Evolutionary conservation across 2,888 invertebrate species (phyloP).

Genomic region (Dioctria linearis): DNA sequence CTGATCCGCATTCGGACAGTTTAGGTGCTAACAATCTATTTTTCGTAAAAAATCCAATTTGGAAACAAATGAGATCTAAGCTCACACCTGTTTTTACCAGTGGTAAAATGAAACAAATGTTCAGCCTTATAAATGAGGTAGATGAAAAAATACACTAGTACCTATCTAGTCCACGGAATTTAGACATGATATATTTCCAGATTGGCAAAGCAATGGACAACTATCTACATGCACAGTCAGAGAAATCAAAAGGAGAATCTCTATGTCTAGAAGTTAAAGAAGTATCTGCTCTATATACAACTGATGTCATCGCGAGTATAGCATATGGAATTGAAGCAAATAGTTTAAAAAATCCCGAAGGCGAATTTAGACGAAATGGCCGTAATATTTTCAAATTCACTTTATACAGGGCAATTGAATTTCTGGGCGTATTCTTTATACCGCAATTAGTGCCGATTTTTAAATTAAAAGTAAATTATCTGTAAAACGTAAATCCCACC

Average conservation of each 20-base stretch:
- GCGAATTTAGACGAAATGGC: conserved; percentile 65
- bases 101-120: conserved; percentile 67
- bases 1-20: conserved; percentile 66
- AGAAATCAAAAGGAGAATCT: conserved; percentile 59
- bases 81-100: conserved; percentile 72
- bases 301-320: conserved; percentile 67
- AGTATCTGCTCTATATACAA: conserved; percentile 65
- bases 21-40: conserved; percentile 71
- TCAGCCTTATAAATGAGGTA: conserved; percentile 56
- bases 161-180: too few species aligned
- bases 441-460: conserved; percentile 63
- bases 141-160: conserved; percentile 58
- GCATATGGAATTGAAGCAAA: conserved; percentile 68
- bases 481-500: conserved; percentile 14
- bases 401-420: conserved; percentile 63
- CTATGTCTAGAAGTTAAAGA: conserved; percentile 56
- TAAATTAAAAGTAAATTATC: background rate
- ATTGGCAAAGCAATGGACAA: conserved; percentile 66
- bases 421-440: conserved; percentile 65
- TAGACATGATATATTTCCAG: conserved; percentile 55
- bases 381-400: conserved; percentile 62
- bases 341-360: conserved; percentile 65
- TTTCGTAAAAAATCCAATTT: conserved; percentile 69
- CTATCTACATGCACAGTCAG: conserved; percentile 63
- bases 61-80: conserved; percentile 70